Evolutionary conservation across 2,797 vertebrate genomes (phyloP), one percentile per base, ranked within the genome.

Genomic region (Lemur catta): DNA sequence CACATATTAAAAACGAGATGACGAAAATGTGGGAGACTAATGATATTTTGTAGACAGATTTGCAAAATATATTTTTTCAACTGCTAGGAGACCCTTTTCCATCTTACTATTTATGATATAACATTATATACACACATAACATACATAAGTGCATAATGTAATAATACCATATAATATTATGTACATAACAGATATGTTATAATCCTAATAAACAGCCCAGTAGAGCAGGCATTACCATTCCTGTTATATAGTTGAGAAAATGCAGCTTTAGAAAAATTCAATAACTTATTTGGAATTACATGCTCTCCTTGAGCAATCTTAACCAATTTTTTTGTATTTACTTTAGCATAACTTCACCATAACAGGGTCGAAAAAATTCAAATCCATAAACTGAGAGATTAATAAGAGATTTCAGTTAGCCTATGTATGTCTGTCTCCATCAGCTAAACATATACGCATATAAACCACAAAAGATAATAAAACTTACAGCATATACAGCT

Each of bases 211-310:
- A 94, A 59, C 15, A 82, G 72, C 4, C 38, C n/a, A 92, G 24
- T 48, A 93, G 82, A 41, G 35, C 38, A 9, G 17, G 30, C 55
- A 93, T 5, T 63, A 35, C 26, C 38, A 88, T 90, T 92, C 41
- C 41, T 6, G 95, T 92, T 94, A 86, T 93, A 76, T 20, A 89
- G 63, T 38, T 76, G 43, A 94, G 43, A 95, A 94, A 93, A 91
- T 7, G 24, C 14, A 81, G 24, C 3, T 18, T 89, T 55, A 84
- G 38, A 69, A 94, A 94, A 84, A 84, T 72, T 91, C 55, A 87
- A 71, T 85, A 94, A 89, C 22, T 71, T 96, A 95, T 35, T 75
- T 41, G 93, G 43, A 88, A 97, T 82, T 76, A 91, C 22, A 84
- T 24, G 13, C 8, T 93, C n/a, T 87, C 8, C 67, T 80, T 93